These are phyloP conservation scores for Leucophenga maculata DNA, from an alignment of 2,888 invertebrate genomes.

Conservation along the genomic window DNA sequence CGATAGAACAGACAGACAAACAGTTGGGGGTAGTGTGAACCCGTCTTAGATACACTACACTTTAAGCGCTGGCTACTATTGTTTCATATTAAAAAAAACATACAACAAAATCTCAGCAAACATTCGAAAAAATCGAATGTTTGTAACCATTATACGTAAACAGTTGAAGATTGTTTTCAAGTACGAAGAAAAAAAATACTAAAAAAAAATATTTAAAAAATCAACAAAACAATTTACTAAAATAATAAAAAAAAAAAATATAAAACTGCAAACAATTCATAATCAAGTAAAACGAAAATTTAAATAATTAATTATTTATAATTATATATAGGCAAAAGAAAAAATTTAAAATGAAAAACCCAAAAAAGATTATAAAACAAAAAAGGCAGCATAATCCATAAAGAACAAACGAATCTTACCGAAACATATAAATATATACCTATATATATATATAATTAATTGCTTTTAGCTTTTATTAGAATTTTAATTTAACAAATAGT, in stretches of 20 bases:
- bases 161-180: constrained; percentile 28
- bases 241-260: constrained; percentile 17
- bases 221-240: constrained; percentile 24
- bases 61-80: neutral
- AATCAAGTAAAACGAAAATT: constrained; percentile 42
- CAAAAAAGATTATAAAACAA: neutral
- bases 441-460: constrained; percentile 37
- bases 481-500: constrained; percentile 32
- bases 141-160: constrained; percentile 48
- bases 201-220: constrained; percentile 18
- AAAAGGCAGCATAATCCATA: neutral
- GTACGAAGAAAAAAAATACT: constrained; percentile 19
- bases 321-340: constrained; percentile 35
- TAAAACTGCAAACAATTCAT: constrained; percentile 36
- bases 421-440: constrained; percentile 44
- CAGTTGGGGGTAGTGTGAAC: neutral
- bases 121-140: constrained; percentile 17
- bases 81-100: constrained; percentile 14
- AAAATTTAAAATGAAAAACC: neutral
- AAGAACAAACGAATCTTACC: constrained; percentile 26
- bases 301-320: constrained; percentile 28
- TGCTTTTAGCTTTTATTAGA: constrained; percentile 64
- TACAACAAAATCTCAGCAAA: constrained; percentile 15
- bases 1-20: neutral
- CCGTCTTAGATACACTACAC: too few species aligned